Evolutionary conservation across 2,113 vertebrate species (phyloP).

Genomic region (Pollimyrus isidori): DNA sequence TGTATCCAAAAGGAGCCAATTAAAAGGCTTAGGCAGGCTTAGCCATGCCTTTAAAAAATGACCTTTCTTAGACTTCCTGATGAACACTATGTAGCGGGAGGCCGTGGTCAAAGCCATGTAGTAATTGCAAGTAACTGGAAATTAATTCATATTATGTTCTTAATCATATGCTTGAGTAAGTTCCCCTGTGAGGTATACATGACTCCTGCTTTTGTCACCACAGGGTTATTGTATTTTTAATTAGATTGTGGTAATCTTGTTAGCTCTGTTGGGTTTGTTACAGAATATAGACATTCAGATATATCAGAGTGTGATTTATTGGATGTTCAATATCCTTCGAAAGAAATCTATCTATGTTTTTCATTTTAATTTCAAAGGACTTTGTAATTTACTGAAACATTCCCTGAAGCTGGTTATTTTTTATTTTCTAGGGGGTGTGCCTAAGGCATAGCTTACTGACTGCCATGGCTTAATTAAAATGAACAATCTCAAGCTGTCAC

Average conservation of each 20-base stretch:
- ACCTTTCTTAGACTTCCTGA: conserved; percentile 4
- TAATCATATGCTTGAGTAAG: conserved; percentile 40
- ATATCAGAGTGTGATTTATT: conserved; percentile 31
- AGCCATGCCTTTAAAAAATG: not conserved
- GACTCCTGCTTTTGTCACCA: conserved; percentile 48
- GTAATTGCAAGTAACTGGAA: conserved; percentile 19
- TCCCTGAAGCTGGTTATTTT: not conserved
- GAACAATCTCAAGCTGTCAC: conserved; percentile 17
- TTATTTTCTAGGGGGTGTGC: conserved; percentile 18
- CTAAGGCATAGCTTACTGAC: conserved; percentile 21
- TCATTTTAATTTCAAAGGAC: conserved; percentile 31
- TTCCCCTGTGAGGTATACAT: conserved; percentile 28
- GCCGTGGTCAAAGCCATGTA: conserved; percentile 7
- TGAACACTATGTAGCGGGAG: not conserved
- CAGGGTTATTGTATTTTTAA: conserved; percentile 61
- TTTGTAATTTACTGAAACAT: conserved; percentile 25
- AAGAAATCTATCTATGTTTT: conserved; percentile 33
- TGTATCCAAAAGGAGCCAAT: conserved; percentile 2
- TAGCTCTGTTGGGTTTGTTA: conserved; percentile 43
- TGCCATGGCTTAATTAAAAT: conserved; percentile 42
- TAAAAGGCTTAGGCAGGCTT: not conserved
- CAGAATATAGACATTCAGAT: conserved; percentile 40
- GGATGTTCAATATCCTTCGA: conserved; percentile 15
- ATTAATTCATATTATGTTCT: conserved; percentile 39
- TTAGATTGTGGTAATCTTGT: conserved; percentile 47